Evolutionary conservation across 1,140 invertebrate species (phyloP).

Genomic region (Musca domestica): DNA sequence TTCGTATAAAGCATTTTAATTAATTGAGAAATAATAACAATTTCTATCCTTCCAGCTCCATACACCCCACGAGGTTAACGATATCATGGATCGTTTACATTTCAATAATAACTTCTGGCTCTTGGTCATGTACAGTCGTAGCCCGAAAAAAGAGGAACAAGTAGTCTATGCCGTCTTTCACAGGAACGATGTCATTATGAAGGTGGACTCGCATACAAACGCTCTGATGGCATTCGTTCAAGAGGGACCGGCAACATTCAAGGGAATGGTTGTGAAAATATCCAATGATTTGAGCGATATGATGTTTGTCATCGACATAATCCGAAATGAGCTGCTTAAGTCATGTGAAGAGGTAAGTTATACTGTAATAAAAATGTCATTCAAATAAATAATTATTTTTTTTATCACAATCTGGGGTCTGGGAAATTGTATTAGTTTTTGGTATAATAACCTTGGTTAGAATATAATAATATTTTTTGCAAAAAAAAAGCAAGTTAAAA

Average conservation of each 20-base stretch:
- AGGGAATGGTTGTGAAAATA: not conserved
- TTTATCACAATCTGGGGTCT: no score
- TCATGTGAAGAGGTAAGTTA: no score
- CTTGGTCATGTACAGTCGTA: not conserved
- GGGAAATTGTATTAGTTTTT: no score
- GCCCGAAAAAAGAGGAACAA: not conserved
- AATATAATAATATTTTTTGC: no score
- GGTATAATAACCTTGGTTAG: no score
- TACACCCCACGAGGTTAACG: not conserved
- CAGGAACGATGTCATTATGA: not conserved
- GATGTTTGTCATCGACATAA: no score
- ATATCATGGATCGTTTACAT: not conserved
- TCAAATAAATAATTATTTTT: no score
- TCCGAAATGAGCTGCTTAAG: no score
- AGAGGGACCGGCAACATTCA: not conserved
- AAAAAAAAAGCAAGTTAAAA: no score
- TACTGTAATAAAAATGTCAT: no score
- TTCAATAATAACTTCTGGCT: not conserved
- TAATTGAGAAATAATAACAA: no score
- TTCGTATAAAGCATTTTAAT: no score
- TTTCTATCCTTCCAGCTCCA: not conserved
- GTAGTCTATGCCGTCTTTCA: not conserved
- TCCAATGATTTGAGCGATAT: not conserved
- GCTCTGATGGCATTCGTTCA: not conserved
- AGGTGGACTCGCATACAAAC: not conserved